Percentiles rank a stretch among this genome's conserved stretches.
Evolutionary conservation across 2,888 invertebrate species (phyloP).

Genomic region (Dicranocentrus wangi): DNA sequence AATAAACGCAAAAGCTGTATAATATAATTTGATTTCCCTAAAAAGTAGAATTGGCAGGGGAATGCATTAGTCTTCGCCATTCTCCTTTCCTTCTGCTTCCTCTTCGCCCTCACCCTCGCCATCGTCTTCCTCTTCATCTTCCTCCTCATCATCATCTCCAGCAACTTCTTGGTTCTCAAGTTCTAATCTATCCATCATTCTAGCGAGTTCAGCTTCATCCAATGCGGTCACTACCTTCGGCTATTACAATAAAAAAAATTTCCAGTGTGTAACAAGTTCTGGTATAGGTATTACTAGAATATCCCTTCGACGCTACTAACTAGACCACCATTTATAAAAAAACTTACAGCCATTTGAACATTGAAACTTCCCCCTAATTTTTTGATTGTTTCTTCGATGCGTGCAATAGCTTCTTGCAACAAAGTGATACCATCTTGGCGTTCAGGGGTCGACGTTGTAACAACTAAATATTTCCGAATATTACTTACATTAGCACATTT

Average conservation of each 20-base stretch:
- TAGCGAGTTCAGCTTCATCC: constrained; percentile 95
- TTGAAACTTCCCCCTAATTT: constrained; percentile 92
- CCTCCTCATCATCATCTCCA: constrained; percentile 89
- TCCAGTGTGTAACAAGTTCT: not conserved
- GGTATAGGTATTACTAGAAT: too few species aligned
- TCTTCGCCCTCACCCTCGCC: constrained; percentile 79
- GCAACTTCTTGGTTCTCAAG: constrained; percentile 95
- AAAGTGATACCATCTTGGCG: constrained; percentile 93
- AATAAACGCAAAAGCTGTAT: constrained; percentile 28
- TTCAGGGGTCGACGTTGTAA: constrained; percentile 98
- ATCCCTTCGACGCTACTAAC: too few species aligned
- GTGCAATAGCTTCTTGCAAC: constrained; percentile 90
- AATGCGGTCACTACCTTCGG: constrained; percentile 98
- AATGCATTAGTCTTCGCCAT: constrained; percentile 58
- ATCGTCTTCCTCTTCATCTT: constrained; percentile 64
- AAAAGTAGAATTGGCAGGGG: constrained; percentile 43
- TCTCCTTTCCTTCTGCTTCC: constrained; percentile 73
- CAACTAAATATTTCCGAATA: too few species aligned
- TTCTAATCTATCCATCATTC: constrained; percentile 94
- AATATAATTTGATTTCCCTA: constrained; percentile 49
- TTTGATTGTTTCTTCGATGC: constrained; percentile 88
- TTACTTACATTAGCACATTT: too few species aligned
- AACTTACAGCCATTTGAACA: constrained; percentile 91
- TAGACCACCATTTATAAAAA: too few species aligned
- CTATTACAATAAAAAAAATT: constrained; percentile 76